A percentile compares a stretch with the other conserved stretches of the same genome.
Conservation (phyloP, 2,113 vertebrate genomes). For the Lampris incognitus region DNA sequence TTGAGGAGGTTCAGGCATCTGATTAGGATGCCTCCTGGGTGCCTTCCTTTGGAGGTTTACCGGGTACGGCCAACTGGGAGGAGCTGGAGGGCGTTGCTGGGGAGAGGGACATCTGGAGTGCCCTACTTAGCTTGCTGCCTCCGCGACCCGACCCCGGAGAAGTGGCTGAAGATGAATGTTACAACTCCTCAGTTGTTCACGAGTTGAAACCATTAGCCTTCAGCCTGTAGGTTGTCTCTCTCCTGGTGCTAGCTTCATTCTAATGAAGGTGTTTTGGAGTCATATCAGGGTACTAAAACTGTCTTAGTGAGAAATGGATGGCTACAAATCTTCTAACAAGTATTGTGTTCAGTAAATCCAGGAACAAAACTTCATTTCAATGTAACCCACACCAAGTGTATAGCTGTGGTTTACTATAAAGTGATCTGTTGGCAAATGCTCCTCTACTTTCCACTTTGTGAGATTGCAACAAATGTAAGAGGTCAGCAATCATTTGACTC, state of each 20-base stretch:
- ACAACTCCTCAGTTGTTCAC: too few species aligned
- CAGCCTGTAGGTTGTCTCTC: not conserved
- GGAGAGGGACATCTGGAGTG: too few species aligned
- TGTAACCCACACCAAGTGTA: constrained; percentile 50
- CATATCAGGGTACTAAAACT: constrained; percentile 46
- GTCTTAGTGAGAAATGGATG: constrained; percentile 55
- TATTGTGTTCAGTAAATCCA: constrained; percentile 45
- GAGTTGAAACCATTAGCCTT: too few species aligned
- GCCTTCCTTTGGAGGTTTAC: too few species aligned
- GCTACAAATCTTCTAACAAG: constrained; percentile 58
- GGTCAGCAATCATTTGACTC: not conserved
- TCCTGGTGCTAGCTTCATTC: constrained; percentile 42
- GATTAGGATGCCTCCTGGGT: too few species aligned
- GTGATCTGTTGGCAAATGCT: constrained; percentile 7
- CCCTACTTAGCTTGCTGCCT: too few species aligned
- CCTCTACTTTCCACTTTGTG: constrained; percentile 11
- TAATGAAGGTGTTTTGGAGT: constrained; percentile 29
- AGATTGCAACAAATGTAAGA: constrained; percentile 31
- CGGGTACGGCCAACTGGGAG: too few species aligned
- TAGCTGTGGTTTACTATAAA: constrained; percentile 55
- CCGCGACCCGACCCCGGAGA: too few species aligned
- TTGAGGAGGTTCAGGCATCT: too few species aligned
- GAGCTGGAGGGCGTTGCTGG: too few species aligned
- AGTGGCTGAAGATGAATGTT: too few species aligned
- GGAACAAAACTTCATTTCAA: constrained; percentile 50